phyloP scores from a whole-genome alignment of 2,797 vertebrate genomes.

The Hipposideros larvatus region DNA sequence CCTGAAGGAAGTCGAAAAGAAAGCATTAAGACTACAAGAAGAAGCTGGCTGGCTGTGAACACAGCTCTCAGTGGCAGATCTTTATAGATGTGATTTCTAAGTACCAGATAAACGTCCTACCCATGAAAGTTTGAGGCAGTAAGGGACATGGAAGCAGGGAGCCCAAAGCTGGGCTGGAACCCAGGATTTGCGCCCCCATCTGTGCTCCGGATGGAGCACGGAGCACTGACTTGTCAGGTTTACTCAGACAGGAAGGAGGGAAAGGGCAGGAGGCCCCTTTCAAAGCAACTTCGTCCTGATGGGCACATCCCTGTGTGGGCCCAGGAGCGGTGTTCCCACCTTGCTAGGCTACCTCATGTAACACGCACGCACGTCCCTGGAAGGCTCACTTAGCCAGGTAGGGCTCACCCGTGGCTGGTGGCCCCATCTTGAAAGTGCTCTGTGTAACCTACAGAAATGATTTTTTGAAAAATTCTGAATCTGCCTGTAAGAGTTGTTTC shows the following conservation, averaged over 20 bases:
- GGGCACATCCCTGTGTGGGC: neutral
- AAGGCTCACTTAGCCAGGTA: neutral
- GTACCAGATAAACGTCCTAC: neutral
- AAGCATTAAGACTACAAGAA: neutral
- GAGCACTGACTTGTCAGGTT: rapidly evolving
- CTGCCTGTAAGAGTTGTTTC: neutral
- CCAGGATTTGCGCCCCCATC: neutral
- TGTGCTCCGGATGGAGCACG: too few species aligned
- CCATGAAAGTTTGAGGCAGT: neutral
- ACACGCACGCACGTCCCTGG: neutral
- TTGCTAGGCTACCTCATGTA: neutral
- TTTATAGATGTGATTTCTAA: neutral
- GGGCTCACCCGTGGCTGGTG: neutral
- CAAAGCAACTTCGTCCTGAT: neutral
- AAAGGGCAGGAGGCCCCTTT: neutral
- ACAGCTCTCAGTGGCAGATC: neutral
- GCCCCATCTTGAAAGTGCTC: neutral
- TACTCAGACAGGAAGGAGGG: neutral
- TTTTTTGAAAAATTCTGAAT: neutral
- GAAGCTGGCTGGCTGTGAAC: neutral
- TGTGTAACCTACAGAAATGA: neutral
- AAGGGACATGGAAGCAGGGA: neutral
- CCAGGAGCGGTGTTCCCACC: neutral
- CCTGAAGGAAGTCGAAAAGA: neutral
- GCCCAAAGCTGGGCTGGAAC: neutral